A percentile compares a stretch with the other conserved stretches of the same genome.
phyloP scores from a whole-genome alignment of 2,113 vertebrate species.

The Pelvicachromis taeniatus region DNA sequence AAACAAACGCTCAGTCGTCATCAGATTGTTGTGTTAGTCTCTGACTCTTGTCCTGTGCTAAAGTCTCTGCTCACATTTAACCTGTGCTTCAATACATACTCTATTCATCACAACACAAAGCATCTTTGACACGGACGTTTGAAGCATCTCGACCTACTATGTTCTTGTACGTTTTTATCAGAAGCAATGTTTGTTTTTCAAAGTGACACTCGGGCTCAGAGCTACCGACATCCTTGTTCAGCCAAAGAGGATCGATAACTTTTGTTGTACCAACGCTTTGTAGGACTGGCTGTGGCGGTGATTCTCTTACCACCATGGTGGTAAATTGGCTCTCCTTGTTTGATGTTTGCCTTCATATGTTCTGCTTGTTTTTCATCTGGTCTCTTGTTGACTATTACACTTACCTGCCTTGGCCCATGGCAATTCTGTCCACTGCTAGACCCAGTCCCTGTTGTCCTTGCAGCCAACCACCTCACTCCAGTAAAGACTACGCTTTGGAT shows the following conservation, averaged over 20 bases:
- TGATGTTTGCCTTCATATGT: not conserved
- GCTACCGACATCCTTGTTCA: not conserved
- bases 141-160: not conserved
- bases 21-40: too few relatives aligned
- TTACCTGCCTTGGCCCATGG: not conserved
- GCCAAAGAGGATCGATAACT: not conserved
- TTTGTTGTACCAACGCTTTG: not conserved
- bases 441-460: not conserved
- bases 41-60: too few relatives aligned
- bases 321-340: not conserved
- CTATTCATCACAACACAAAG: not conserved
- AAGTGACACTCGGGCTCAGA: not conserved
- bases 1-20: too few relatives aligned
- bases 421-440: not conserved
- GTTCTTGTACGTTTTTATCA: not conserved
- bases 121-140: not conserved
- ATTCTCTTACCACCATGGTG: fast-evolving
- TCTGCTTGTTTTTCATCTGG: not conserved
- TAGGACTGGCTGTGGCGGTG: not conserved
- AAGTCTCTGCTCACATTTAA: too few relatives aligned
- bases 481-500: not conserved
- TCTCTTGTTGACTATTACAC: not conserved
- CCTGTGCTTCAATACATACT: not conserved
- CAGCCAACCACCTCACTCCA: not conserved
- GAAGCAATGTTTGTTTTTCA: not conserved